Evolutionary conservation across 1,140 invertebrate species (phyloP).

Genomic region (Neodiprion virginianus): DNA sequence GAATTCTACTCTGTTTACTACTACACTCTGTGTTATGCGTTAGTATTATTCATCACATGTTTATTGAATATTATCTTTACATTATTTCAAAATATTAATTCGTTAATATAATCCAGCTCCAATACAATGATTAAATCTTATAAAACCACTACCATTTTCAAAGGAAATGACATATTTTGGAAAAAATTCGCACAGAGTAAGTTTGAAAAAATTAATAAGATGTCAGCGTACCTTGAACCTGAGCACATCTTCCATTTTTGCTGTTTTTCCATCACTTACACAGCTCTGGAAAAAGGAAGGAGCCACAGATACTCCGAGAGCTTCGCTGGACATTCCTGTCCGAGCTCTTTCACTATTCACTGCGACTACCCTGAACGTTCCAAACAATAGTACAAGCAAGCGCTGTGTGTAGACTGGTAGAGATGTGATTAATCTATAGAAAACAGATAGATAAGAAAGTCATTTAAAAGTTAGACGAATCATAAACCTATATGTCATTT

Average conservation of each 20-base stretch:
- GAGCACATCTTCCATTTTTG: constrained; percentile 93
- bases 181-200: no score
- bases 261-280: constrained; percentile 91
- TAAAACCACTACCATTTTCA: no score
- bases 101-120: no score
- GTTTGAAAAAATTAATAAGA: no score
- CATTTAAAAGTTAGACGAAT: constrained; percentile 20
- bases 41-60: no score
- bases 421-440: constrained; percentile 83
- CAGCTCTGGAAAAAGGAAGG: constrained; percentile 98
- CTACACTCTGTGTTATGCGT: no score
- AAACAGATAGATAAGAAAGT: constrained; percentile 32
- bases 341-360: constrained; percentile 88
- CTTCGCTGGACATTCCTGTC: constrained; percentile 96
- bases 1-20: no score
- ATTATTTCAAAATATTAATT: no score
- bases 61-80: no score
- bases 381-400: constrained; percentile 92
- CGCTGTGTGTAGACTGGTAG: constrained; percentile 91
- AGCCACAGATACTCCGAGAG: constrained; percentile 92
- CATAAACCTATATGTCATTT: not conserved
- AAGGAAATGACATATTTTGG: no score
- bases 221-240: constrained; percentile 80
- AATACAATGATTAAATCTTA: no score
- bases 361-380: constrained; percentile 95